Evolutionary conservation across 2,113 vertebrate genomes (phyloP), one percentile per base, ranked within the genome.

Genomic region (Labeo catla): DNA sequence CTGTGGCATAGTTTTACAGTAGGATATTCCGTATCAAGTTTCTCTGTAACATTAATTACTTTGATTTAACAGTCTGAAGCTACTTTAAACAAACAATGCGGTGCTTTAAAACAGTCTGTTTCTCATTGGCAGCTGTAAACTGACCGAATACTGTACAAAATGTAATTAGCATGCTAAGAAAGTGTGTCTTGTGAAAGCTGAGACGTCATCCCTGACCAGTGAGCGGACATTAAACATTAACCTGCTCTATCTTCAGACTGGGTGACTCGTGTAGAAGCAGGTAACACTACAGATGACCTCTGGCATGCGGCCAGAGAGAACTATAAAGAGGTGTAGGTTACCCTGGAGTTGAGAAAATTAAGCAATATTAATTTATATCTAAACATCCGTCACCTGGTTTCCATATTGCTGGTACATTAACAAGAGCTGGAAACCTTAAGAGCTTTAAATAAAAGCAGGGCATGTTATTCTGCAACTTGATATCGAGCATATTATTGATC

Each of bases 161-260:
- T 16, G n/a, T 54, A 36, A 68, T 63, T 49, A 81, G 45, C 61
- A 50, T 6, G 13, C 79, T 50, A n/a, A 72, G 50, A 78, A 54
- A 49, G 36, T 19, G 85, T 54, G 47, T 36, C 54, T 83, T 39
- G 90, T 92, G 91, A 90, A 90, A 85, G 84, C 87, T 34, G 34
- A 84, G 79, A 89, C 84, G 63, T 70, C 76, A 86, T 86, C 78
- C 50, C 66, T 79, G 83, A 88, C 82, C 81, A 86, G 70, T 82
- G 76, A 85, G 78, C 74, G 19, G 82, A 86, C 86, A 89, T 95
- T 94, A 93, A 93, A 93, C 91, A 93, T 94, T 93, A 91, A 94
- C 68, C 87, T 86, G n/a, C 85, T 52, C 80, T 89, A 87, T 87
- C 84, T 87, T n/a, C 19, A 86, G 85, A 82, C 82, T 87, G 86